These are phyloP conservation scores for Leucophora obtusa DNA, from an alignment of 2,888 invertebrate genomes.

Conservation along the genomic window DNA sequence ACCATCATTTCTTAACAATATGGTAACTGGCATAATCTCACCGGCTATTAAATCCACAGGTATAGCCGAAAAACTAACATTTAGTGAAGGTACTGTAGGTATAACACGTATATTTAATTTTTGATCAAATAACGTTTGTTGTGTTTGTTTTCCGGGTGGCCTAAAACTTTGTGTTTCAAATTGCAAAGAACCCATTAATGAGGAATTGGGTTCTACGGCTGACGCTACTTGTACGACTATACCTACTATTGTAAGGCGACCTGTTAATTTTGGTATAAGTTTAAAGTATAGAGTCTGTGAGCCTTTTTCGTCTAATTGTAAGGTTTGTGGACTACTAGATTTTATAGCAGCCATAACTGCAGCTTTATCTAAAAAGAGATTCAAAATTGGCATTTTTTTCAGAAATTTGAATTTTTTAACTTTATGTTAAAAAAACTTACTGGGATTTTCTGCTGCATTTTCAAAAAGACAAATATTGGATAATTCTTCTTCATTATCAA, in stretches of 20 bases:
- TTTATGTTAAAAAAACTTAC: constrained; percentile 49
- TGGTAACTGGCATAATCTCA: constrained; percentile 83
- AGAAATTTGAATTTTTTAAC: background rate
- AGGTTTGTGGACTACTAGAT: constrained; percentile 70
- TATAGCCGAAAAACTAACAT: constrained; percentile 84
- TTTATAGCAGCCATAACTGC: constrained; percentile 75
- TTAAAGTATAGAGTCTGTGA: constrained; percentile 84
- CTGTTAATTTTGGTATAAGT: constrained; percentile 86
- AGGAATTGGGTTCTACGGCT: constrained; percentile 73
- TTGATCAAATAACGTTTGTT: constrained; percentile 80
- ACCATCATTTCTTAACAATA: constrained; percentile 84
- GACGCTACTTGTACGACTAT: constrained; percentile 80
- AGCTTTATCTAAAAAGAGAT: constrained; percentile 67
- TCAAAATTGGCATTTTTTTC: background rate
- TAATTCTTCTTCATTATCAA: constrained; percentile 77
- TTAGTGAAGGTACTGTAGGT: constrained; percentile 89
- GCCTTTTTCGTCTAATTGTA: constrained; percentile 76
- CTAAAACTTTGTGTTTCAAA: constrained; percentile 76
- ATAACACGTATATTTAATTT: constrained; percentile 87
- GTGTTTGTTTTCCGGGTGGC: constrained; percentile 69
- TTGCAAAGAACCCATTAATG: constrained; percentile 74
- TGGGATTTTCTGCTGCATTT: constrained; percentile 69
- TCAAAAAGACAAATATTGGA: constrained; percentile 78
- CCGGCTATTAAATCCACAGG: constrained; percentile 84
- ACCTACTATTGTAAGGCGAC: constrained; percentile 86